Conservation (phyloP, 1,140 invertebrate species). For the Cataglyphis hispanica region DNA sequence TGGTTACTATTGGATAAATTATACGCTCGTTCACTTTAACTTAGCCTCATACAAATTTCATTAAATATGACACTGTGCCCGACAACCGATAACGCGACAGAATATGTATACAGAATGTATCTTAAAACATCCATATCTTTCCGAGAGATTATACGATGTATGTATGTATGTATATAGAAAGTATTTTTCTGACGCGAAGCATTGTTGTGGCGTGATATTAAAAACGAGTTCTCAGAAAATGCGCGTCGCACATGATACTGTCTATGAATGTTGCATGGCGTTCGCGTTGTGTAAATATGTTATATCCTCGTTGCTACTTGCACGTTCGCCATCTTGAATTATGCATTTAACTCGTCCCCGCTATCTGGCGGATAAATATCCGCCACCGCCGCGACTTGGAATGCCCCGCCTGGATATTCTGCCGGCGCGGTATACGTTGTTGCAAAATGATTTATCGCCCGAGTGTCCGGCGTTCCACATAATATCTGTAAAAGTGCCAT, state of each 20-base stretch:
- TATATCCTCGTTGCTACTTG: constrained; percentile 60
- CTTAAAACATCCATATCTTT: background rate
- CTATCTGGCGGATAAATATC: constrained; percentile 64
- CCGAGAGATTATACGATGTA: background rate
- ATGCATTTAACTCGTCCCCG: constrained; percentile 67
- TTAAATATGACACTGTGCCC: constrained; percentile 21
- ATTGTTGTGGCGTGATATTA: constrained; percentile 43
- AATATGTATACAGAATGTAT: background rate
- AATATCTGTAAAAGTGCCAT: constrained; percentile 64
- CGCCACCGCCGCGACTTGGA: constrained; percentile 28
- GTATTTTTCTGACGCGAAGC: background rate
- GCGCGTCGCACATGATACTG: background rate
- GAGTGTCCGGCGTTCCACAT: constrained; percentile 51
- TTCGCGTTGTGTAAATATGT: constrained; percentile 58
- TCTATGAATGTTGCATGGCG: constrained; percentile 54
- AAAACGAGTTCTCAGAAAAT: constrained; percentile 33
- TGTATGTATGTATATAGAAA: background rate
- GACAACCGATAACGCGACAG: background rate
- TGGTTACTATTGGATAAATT: constrained; percentile 18
- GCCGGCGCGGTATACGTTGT: constrained; percentile 44
- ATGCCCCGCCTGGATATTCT: background rate
- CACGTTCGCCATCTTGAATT: constrained; percentile 69
- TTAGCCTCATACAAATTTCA: constrained; percentile 36
- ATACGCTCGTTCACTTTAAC: constrained; percentile 6
- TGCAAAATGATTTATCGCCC: constrained; percentile 64